Evolutionary conservation across 2,888 invertebrate species (phyloP).

Genomic region (Silvanus unidentatus): DNA sequence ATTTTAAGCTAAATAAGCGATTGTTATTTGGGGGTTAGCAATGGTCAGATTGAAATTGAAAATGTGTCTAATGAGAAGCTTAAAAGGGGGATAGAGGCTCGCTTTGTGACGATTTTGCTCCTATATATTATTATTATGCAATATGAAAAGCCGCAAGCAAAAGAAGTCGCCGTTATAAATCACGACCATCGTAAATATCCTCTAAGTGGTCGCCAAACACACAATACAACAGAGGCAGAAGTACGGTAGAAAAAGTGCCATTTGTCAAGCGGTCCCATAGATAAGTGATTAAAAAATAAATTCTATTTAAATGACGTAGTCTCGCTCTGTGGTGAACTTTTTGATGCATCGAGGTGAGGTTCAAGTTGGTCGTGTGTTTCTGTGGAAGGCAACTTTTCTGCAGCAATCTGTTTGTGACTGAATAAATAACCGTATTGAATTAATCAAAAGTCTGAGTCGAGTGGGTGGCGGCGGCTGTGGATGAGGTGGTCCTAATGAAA

Average conservation of each 20-base stretch:
- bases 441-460: no score
- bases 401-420: not conserved
- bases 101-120: no score
- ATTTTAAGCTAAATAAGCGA: no score
- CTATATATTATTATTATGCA: no score
- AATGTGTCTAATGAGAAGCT: no score
- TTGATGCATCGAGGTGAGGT: slow-evolving; percentile 35
- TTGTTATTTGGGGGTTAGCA: no score
- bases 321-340: not conserved
- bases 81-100: no score
- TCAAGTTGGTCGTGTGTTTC: slow-evolving; percentile 32
- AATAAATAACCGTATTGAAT: no score
- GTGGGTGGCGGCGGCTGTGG: no score
- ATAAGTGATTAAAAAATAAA: slow-evolving; percentile 6
- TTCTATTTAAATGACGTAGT: slow-evolving; percentile 1
- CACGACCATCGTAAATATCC: slow-evolving; percentile 2
- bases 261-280: slow-evolving; percentile 2
- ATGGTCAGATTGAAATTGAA: no score
- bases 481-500: no score
- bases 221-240: slow-evolving; percentile 6
- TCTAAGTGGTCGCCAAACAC: slow-evolving; percentile 6
- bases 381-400: slow-evolving; percentile 12
- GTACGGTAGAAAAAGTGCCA: slow-evolving; percentile 1
- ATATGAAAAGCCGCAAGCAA: slow-evolving; percentile 1
- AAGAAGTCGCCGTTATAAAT: slow-evolving; percentile 2